These are phyloP conservation scores for Cromileptes altivelis DNA, from an alignment of 2,113 vertebrate species.

Conservation along the genomic window DNA sequence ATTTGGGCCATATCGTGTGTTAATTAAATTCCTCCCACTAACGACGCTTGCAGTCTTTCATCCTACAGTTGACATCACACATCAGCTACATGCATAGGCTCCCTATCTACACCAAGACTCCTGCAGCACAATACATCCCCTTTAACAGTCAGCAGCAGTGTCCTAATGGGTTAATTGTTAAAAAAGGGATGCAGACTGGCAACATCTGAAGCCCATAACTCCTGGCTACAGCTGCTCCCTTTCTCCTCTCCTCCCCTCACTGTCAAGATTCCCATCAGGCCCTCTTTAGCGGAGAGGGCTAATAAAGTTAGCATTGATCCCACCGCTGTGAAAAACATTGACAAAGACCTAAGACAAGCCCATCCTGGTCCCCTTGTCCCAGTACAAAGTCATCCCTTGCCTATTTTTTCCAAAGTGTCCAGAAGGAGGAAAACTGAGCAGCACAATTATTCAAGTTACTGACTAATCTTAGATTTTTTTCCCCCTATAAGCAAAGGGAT, in stretches of 20 bases:
- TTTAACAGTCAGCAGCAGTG: neutral
- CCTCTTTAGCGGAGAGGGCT: slow-evolving; percentile 34
- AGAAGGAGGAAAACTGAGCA: slow-evolving; percentile 36
- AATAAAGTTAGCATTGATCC: slow-evolving; percentile 69
- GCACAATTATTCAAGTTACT: slow-evolving; percentile 42
- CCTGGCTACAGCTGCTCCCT: slow-evolving; percentile 13
- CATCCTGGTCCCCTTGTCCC: slow-evolving; percentile 31
- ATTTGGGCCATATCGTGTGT: neutral
- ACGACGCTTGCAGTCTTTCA: neutral
- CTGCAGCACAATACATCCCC: neutral
- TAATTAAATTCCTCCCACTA: neutral
- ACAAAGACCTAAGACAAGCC: slow-evolving; percentile 47
- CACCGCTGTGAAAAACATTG: slow-evolving; percentile 50
- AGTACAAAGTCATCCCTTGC: slow-evolving; percentile 17
- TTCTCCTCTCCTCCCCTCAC: slow-evolving; percentile 7
- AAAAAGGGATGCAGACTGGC: neutral
- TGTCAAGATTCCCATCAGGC: slow-evolving; percentile 53
- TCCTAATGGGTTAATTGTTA: neutral
- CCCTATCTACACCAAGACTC: neutral
- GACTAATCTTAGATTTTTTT: slow-evolving; percentile 32
- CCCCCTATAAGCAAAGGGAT: slow-evolving; percentile 29
- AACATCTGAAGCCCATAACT: slow-evolving; percentile 22
- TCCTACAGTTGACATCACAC: neutral
- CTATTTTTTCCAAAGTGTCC: slow-evolving; percentile 27
- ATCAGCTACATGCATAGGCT: neutral